These are phyloP conservation scores for Folsomia manolachei DNA, from an alignment of 2,888 invertebrate species.

Conservation along the genomic window DNA sequence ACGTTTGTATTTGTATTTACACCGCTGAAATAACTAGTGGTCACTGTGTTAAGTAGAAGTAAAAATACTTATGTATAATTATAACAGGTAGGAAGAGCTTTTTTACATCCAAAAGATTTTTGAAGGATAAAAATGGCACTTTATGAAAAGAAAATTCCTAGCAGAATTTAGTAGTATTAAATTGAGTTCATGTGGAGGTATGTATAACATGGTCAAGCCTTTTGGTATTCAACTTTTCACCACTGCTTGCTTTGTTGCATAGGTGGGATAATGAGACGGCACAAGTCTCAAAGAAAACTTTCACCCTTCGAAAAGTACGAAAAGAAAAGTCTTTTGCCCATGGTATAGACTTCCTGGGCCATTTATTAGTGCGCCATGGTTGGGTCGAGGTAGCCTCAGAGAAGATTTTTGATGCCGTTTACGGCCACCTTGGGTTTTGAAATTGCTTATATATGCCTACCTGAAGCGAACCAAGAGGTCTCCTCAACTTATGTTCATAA, in stretches of 20 bases:
- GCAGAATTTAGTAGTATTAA: not conserved
- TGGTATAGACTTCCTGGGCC: not conserved
- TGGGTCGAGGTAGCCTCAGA: not conserved
- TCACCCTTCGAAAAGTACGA: not conserved
- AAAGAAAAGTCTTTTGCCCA: not conserved
- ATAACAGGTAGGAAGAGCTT: no score
- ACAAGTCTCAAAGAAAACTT: not conserved
- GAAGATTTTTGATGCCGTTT: constrained; percentile 16
- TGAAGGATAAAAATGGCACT: not conserved
- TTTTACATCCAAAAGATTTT: not conserved
- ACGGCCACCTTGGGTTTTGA: constrained; percentile 11
- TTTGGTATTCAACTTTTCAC: not conserved
- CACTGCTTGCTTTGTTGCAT: no score
- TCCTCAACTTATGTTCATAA: not conserved
- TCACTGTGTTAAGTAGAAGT: not conserved
- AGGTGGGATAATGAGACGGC: not conserved
- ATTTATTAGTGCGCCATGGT: not conserved
- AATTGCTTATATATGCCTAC: not conserved
- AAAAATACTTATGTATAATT: not conserved
- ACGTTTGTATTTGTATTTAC: no score
- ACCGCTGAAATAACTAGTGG: not conserved
- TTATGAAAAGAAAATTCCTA: not conserved
- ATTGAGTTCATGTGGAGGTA: not conserved
- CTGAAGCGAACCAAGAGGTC: not conserved
- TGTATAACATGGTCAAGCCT: not conserved